These are phyloP conservation scores for Portevinia maculata DNA, from an alignment of 2,888 invertebrate genomes.

Conservation along the genomic window DNA sequence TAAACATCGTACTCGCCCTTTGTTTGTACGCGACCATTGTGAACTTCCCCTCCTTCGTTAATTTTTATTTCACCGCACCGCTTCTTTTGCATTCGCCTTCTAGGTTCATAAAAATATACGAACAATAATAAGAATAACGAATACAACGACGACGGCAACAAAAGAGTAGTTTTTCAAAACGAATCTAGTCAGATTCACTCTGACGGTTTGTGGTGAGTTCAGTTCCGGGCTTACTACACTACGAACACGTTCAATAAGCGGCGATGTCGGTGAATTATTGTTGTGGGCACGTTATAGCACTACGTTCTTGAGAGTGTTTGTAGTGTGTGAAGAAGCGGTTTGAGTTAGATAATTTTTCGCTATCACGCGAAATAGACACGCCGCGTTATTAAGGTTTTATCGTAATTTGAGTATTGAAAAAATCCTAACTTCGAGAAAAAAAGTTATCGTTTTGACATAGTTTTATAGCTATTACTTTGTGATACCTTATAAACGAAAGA, in stretches of 20 bases:
- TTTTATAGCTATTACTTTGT: slow-evolving; percentile 14
- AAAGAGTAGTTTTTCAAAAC: slow-evolving; percentile 22
- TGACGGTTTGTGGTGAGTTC: slow-evolving; percentile 63
- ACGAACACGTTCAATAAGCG: slow-evolving; percentile 44
- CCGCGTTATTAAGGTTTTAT: slow-evolving; percentile 1
- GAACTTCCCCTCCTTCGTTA: slow-evolving; percentile 20
- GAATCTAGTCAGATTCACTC: slow-evolving; percentile 49
- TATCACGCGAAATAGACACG: slow-evolving; percentile 46
- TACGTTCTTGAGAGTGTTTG: slow-evolving; percentile 14
- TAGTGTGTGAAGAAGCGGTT: slow-evolving; percentile 30
- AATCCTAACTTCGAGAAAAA: slow-evolving; percentile 1
- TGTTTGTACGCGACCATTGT: slow-evolving; percentile 3
- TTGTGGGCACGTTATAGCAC: slow-evolving; percentile 26
- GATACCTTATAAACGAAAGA: not conserved
- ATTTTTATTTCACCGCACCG: slow-evolving; percentile 17
- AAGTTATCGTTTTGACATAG: slow-evolving; percentile 12
- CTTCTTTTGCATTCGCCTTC: slow-evolving; percentile 9
- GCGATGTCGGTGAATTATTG: slow-evolving; percentile 46
- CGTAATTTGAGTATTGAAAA: slow-evolving; percentile 43
- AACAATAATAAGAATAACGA: slow-evolving; percentile 14
- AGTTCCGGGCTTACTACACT: slow-evolving; percentile 64
- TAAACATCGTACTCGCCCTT: not conserved
- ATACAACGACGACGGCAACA: slow-evolving; percentile 19
- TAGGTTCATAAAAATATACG: slow-evolving; percentile 8
- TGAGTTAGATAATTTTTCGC: slow-evolving; percentile 35